Conservation (phyloP, 92 coral and sea anemone genomes). For the Montipora capitata region DNA sequence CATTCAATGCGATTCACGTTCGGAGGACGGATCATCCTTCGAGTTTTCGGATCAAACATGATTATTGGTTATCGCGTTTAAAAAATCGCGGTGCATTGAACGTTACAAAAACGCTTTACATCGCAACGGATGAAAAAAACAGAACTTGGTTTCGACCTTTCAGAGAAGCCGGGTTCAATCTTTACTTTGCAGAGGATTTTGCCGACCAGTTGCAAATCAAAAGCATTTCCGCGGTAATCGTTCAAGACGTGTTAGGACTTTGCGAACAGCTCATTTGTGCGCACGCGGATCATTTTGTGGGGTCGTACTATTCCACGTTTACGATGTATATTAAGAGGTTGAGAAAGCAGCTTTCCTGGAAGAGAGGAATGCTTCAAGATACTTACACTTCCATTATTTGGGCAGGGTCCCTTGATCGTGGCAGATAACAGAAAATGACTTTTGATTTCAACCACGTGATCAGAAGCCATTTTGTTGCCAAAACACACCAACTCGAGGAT, state of each 20-base stretch:
- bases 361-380: constrained; percentile 62
- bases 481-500: too few species aligned
- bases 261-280: constrained; percentile 95
- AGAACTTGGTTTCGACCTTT: constrained; percentile 92
- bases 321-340: constrained; percentile 83
- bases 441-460: too few species aligned
- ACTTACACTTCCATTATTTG: constrained; percentile 52
- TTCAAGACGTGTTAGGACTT: constrained; percentile 87
- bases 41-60: constrained; percentile 63
- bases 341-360: constrained; percentile 81
- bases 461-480: too few species aligned
- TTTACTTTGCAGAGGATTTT: constrained; percentile 87
- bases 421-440: not conserved
- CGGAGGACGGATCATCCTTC: constrained; percentile 92
- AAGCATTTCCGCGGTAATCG: not conserved
- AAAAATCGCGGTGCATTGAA: constrained; percentile 60
- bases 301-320: constrained; percentile 95
- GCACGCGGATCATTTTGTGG: constrained; percentile 83
- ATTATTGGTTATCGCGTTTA: constrained; percentile 76
- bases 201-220: constrained; percentile 9
- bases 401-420: constrained; percentile 13
- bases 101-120: constrained; percentile 81
- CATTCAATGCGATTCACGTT: constrained; percentile 92
- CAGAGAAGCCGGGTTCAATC: constrained; percentile 81
- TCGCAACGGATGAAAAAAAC: constrained; percentile 94